Percentiles rank a stretch among this genome's conserved stretches.
Conservation (phyloP, 92 coral and sea anemone species). For the Umimayanthus kanabou region DNA sequence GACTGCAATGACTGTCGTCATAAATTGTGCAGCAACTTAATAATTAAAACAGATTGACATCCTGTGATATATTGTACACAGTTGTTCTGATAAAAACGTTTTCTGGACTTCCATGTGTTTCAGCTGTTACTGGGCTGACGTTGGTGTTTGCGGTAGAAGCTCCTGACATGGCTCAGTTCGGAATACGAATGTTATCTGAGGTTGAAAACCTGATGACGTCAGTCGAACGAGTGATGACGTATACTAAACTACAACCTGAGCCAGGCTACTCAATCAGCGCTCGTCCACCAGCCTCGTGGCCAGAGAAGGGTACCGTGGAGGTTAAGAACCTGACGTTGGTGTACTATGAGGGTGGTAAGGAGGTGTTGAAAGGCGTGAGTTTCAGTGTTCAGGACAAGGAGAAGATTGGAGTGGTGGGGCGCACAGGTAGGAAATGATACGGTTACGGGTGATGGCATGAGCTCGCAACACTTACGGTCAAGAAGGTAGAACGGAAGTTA, state of each 20-base stretch:
- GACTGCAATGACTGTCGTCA: no score
- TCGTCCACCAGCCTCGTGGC: neutral
- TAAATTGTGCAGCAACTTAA: no score
- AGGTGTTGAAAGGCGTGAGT: neutral
- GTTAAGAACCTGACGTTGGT: neutral
- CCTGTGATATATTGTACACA: no score
- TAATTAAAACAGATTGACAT: no score
- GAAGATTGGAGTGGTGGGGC: neutral
- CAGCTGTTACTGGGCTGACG: neutral
- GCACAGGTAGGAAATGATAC: neutral
- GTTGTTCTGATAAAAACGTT: no score
- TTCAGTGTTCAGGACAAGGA: neutral
- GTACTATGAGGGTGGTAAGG: neutral
- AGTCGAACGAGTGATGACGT: no score
- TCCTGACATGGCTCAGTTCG: constrained; percentile 51
- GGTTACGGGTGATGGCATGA: neutral
- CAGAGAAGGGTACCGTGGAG: neutral
- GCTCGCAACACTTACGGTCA: neutral
- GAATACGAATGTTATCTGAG: constrained; percentile 44
- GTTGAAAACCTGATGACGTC: no score
- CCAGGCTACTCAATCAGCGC: constrained; percentile 7
- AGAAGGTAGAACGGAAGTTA: neutral
- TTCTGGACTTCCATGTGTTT: neutral
- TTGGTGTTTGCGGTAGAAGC: constrained; percentile 42
- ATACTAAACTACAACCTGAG: no score